Conservation (phyloP, 2,888 invertebrate genomes). For the Drosophila monieri region DNA sequence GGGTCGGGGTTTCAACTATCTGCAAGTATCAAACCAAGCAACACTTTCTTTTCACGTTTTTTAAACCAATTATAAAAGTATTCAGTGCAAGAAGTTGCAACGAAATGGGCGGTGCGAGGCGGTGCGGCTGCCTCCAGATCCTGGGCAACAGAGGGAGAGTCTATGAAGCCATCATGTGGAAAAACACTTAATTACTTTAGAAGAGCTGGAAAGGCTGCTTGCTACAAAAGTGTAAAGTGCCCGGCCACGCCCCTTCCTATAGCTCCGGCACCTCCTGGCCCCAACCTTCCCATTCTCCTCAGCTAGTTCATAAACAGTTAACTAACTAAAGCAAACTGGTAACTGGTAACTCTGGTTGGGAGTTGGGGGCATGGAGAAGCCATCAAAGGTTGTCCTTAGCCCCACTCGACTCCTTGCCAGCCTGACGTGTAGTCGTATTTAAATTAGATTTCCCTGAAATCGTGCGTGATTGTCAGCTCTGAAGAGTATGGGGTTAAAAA, state of each 20-base stretch:
- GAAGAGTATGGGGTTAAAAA: constrained; percentile 7
- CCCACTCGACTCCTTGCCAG: constrained; percentile 9
- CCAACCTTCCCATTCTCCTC: background rate
- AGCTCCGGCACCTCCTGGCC: background rate
- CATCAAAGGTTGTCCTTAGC: constrained; percentile 66
- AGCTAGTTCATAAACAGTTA: constrained; percentile 70
- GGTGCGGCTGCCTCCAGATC: constrained; percentile 12
- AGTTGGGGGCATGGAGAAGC: constrained; percentile 10
- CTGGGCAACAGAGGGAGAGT: constrained; percentile 34
- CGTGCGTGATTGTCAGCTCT: constrained; percentile 78
- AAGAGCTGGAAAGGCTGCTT: constrained; percentile 63
- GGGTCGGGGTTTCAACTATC: constrained; percentile 55
- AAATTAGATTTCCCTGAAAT: constrained; percentile 79
- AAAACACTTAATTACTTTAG: constrained; percentile 77
- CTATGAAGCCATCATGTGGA: constrained; percentile 77
- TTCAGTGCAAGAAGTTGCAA: constrained; percentile 46
- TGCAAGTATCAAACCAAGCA: constrained; percentile 57
- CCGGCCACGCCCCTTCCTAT: constrained; percentile 59
- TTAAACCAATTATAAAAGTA: constrained; percentile 78
- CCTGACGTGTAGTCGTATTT: constrained; percentile 76
- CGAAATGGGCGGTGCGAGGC: constrained; percentile 8
- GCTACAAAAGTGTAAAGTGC: constrained; percentile 75
- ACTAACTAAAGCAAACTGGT: constrained; percentile 75
- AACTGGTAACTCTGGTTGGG: constrained; percentile 50
- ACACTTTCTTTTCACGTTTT: constrained; percentile 73